phyloP scores from a whole-genome alignment of 1,140 invertebrate genomes.

The Caenorhabditis brenneri region DNA sequence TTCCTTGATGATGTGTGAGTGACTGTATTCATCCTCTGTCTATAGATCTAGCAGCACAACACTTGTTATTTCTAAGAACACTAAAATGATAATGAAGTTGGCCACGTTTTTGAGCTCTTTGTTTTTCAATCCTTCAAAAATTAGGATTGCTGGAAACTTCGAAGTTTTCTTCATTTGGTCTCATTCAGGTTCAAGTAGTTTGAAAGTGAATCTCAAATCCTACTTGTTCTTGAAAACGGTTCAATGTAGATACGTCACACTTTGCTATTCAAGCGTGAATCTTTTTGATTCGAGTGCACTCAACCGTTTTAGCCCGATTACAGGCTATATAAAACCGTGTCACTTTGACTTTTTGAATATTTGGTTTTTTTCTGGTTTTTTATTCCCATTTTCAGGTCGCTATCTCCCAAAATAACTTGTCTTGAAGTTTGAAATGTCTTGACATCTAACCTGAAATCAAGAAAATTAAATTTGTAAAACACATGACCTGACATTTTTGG shows the following conservation, averaged over 20 bases:
- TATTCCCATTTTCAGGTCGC: no score
- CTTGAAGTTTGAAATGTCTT: no score
- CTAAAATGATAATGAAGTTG: background rate
- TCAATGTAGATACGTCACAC: background rate
- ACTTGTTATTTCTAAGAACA: constrained; percentile 5
- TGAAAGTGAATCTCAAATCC: background rate
- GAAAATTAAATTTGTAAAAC: background rate
- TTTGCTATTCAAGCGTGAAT: background rate
- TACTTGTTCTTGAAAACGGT: background rate
- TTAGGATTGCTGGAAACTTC: no score
- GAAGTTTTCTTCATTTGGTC: no score
- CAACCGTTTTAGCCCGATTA: background rate
- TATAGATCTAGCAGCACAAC: background rate
- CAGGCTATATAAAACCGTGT: background rate
- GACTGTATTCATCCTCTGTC: background rate
- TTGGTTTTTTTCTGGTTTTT: background rate
- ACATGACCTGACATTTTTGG: background rate
- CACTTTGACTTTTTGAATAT: background rate
- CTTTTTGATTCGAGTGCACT: background rate
- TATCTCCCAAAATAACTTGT: no score
- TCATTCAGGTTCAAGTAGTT: no score
- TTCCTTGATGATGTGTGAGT: background rate
- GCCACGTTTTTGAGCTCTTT: background rate
- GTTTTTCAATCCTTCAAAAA: background rate
- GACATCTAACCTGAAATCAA: no score